Conservation (phyloP, 2,888 invertebrate species). For the Phrixothrix hirtus region DNA sequence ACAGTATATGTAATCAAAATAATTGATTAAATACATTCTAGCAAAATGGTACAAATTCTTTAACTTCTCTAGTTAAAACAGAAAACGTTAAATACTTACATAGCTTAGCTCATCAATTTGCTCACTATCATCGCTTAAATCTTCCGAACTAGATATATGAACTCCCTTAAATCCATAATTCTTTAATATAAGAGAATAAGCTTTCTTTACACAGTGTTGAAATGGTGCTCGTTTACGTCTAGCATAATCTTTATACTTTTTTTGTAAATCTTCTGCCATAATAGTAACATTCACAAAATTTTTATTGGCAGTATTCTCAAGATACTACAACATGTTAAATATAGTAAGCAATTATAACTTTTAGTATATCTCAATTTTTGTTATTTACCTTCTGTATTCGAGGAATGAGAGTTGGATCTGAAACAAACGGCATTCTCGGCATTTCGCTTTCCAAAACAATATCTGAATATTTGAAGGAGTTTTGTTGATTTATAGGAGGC, state of each 20-base stretch:
- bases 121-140: too few relatives aligned
- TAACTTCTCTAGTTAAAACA: too few relatives aligned
- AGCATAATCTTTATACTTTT: slow-evolving; percentile 75
- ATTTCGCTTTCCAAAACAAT: slow-evolving; percentile 28
- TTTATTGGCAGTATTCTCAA: slow-evolving; percentile 79
- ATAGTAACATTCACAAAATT: slow-evolving; percentile 80
- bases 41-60: too few relatives aligned
- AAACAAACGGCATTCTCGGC: slow-evolving; percentile 47
- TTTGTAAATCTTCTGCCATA: slow-evolving; percentile 81
- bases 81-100: too few relatives aligned
- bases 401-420: slow-evolving; percentile 58
- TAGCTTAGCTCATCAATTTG: too few relatives aligned
- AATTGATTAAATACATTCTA: too few relatives aligned
- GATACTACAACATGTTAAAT: slow-evolving; percentile 68
- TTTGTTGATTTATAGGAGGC: slow-evolving; percentile 23
- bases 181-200: slow-evolving; percentile 73
- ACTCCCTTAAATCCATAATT: too few relatives aligned
- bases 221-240: slow-evolving; percentile 81
- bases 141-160: too few relatives aligned
- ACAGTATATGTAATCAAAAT: too few relatives aligned
- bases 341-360: too few relatives aligned
- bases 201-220: slow-evolving; percentile 74
- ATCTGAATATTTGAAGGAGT: slow-evolving; percentile 7
- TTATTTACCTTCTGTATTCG: slow-evolving; percentile 58
- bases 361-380: too few relatives aligned